phyloP scores from a whole-genome alignment of 2,888 invertebrate genomes.

The Schrankia costaestrigalis region DNA sequence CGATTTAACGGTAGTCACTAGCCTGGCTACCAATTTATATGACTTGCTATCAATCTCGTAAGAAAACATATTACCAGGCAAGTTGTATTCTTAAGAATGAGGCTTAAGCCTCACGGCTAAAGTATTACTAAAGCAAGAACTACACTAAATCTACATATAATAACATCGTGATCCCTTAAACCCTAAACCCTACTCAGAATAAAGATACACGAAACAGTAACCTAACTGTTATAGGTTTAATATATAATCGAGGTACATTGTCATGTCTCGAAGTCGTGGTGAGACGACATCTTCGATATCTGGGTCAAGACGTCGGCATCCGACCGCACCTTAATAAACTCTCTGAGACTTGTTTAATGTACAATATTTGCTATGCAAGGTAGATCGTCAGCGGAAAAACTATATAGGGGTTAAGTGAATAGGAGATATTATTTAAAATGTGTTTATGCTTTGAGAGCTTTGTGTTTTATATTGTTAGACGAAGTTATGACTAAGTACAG shows the following conservation, averaged over 20 bases:
- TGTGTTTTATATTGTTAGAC: background rate
- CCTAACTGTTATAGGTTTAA: no score
- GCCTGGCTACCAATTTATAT: no score
- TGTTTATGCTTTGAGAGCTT: slow-evolving; percentile 1
- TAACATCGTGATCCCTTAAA: no score
- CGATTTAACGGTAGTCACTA: no score
- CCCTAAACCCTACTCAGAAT: background rate
- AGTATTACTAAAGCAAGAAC: no score
- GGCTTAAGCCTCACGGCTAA: no score
- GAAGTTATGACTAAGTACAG: no score
- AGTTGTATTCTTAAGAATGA: no score
- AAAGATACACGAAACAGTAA: no score
- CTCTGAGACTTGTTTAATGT: slow-evolving; percentile 24
- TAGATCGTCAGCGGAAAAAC: slow-evolving; percentile 10
- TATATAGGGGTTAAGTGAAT: slow-evolving; percentile 2
- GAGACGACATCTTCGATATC: slow-evolving; percentile 17
- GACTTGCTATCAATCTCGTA: no score
- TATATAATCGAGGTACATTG: slow-evolving; percentile 14
- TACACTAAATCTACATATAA: no score
- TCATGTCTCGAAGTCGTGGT: slow-evolving; percentile 16
- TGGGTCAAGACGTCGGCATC: slow-evolving; percentile 26
- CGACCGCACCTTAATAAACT: slow-evolving; percentile 28
- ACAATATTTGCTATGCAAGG: slow-evolving; percentile 33
- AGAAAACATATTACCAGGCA: no score
- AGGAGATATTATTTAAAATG: slow-evolving; percentile 7